phyloP scores from a whole-genome alignment of 2,113 vertebrate species.

The Peromyscus californicus region DNA sequence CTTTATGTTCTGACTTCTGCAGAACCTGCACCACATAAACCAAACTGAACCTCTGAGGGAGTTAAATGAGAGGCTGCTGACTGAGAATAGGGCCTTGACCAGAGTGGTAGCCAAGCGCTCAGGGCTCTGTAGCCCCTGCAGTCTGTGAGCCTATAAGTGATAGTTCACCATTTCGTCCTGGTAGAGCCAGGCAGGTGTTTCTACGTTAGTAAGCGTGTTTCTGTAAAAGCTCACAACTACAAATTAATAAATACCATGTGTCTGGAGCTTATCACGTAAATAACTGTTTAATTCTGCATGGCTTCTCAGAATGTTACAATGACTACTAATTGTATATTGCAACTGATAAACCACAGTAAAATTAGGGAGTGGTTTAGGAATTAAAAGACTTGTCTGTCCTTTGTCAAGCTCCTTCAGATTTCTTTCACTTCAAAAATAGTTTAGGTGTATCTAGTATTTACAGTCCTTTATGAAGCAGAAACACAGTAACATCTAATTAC shows the following conservation, averaged over 20 bases:
- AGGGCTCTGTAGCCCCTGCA: conserved; percentile 94
- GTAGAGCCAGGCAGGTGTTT: conserved; percentile 96
- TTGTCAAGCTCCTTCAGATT: conserved; percentile 20
- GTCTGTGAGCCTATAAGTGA: conserved; percentile 93
- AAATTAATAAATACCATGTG: conserved; percentile 88
- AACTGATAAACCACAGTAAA: conserved; percentile 59
- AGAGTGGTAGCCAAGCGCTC: conserved; percentile 97
- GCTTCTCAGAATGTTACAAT: conserved; percentile 67
- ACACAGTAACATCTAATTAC: neutral
- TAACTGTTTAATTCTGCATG: conserved; percentile 86
- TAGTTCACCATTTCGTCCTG: conserved; percentile 90
- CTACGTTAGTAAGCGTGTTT: conserved; percentile 86
- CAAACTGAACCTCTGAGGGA: conserved; percentile 97
- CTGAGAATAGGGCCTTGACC: conserved; percentile 98
- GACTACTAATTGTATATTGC: conserved; percentile 68
- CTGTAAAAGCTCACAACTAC: conserved; percentile 81
- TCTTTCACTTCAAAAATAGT: conserved; percentile 20
- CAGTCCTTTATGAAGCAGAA: conserved; percentile 14
- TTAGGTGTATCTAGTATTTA: neutral
- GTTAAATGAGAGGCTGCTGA: conserved; percentile 97
- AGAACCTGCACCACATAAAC: conserved; percentile 98
- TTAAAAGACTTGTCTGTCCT: conserved; percentile 56
- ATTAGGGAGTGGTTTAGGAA: conserved; percentile 43
- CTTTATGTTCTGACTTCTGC: conserved; percentile 90
- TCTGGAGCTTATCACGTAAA: conserved; percentile 78